Conservation (phyloP, 1,140 invertebrate genomes). For the Coenobita brevimanus region DNA sequence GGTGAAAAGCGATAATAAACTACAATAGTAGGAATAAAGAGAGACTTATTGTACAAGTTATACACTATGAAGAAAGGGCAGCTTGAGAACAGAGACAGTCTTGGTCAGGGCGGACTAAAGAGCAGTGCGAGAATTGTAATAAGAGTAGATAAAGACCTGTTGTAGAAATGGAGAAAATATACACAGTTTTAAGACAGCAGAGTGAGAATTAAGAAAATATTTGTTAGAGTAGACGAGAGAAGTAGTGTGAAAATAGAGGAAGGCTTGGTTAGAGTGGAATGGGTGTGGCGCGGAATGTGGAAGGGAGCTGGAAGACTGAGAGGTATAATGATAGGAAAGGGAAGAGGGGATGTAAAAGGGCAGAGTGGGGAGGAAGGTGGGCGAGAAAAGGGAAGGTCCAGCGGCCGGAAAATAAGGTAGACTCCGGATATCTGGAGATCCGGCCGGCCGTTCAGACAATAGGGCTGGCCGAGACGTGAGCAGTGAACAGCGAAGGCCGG, state of each 20-base stretch:
- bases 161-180: background rate
- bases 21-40: no score
- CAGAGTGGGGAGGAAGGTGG: background rate
- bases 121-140: no score
- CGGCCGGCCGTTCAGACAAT: constrained; percentile 38
- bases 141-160: background rate
- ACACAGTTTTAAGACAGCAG: background rate
- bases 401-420: constrained; percentile 33
- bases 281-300: background rate
- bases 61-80: no score
- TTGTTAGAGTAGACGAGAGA: no score
- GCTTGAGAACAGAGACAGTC: no score
- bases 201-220: no score
- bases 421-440: constrained; percentile 1
- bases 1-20: no score
- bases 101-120: no score
- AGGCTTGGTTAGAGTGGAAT: background rate
- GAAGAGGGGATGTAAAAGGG: background rate
- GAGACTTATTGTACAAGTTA: no score
- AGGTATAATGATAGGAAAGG: background rate
- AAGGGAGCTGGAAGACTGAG: background rate
- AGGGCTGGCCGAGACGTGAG: background rate
- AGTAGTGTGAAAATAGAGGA: background rate
- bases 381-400: background rate
- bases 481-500: background rate